phyloP scores from a whole-genome alignment of 2,113 vertebrate species.

The Tringa solitaria region DNA sequence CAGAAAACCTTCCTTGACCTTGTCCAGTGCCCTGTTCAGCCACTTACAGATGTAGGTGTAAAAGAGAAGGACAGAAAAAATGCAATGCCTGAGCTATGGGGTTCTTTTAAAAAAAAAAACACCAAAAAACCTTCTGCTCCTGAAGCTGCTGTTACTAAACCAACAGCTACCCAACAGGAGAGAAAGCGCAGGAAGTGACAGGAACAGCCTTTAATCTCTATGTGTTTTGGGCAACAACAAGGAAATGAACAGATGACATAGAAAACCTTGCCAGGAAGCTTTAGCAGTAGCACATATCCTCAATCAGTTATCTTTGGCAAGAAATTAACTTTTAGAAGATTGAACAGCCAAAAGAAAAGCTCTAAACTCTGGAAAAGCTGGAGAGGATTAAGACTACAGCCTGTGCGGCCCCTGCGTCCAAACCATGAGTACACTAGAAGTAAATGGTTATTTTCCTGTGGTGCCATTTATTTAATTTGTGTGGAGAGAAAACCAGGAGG shows the following conservation, averaged over 20 bases:
- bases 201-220: not conserved
- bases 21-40: not conserved
- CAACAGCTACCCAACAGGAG: not conserved
- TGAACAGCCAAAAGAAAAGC: not conserved
- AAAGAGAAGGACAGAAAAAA: not conserved
- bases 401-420: not conserved
- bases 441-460: not conserved
- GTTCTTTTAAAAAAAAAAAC: not conserved
- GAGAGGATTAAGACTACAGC: not conserved
- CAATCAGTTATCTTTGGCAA: not conserved
- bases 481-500: not conserved
- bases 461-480: not conserved
- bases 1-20: accelerated
- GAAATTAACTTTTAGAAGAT: not conserved
- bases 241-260: not conserved
- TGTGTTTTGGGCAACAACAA: not conserved
- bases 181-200: not conserved
- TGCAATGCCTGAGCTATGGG: not conserved
- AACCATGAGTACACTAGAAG: not conserved
- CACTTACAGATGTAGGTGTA: not conserved
- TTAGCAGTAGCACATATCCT: not conserved
- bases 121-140: not conserved
- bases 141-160: not conserved
- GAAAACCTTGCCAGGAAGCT: not conserved
- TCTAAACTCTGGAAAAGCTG: not conserved